Percentiles rank a stretch among this genome's conserved stretches.
Conservation (phyloP, 2,888 invertebrate species). For the Synergus laeviventris region DNA sequence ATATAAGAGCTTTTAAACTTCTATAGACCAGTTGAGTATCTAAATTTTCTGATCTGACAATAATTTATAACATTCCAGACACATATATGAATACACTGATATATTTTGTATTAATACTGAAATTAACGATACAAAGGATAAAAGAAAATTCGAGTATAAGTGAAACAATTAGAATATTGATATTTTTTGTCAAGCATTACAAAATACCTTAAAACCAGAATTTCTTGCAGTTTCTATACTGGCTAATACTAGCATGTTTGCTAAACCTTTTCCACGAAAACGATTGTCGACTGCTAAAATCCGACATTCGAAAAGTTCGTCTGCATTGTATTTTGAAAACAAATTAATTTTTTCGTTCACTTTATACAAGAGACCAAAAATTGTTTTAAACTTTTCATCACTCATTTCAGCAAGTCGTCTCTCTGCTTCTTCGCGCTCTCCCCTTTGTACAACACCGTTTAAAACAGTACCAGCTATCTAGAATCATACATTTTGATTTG, state of each 20-base stretch:
- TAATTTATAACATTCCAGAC: not conserved
- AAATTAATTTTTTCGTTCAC: conserved; percentile 84
- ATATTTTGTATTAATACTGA: not conserved
- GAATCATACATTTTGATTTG: conserved; percentile 63
- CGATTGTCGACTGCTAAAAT: conserved; percentile 86
- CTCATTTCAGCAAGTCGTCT: conserved; percentile 82
- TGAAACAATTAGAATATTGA: not conserved
- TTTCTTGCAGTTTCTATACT: conserved; percentile 83
- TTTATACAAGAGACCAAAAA: conserved; percentile 86
- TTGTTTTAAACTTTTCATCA: conserved; percentile 86
- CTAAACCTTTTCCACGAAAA: conserved; percentile 86
- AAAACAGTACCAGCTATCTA: conserved; percentile 88
- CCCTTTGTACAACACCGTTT: conserved; percentile 86
- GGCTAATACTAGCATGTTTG: conserved; percentile 83
- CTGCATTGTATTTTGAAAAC: conserved; percentile 82
- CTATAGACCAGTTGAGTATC: too few species aligned
- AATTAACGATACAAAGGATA: not conserved
- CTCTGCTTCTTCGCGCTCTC: conserved; percentile 84
- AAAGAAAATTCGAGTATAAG: conserved; percentile 3
- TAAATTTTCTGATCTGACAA: not conserved
- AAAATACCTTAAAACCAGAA: conserved; percentile 82
- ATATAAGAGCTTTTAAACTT: not conserved
- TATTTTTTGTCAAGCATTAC: not conserved
- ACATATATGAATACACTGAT: not conserved
- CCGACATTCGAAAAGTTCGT: conserved; percentile 86